A percentile compares a stretch with the other conserved stretches of the same genome.
Conservation (phyloP, 2,888 invertebrate genomes). For the Nysson spinosus region DNA sequence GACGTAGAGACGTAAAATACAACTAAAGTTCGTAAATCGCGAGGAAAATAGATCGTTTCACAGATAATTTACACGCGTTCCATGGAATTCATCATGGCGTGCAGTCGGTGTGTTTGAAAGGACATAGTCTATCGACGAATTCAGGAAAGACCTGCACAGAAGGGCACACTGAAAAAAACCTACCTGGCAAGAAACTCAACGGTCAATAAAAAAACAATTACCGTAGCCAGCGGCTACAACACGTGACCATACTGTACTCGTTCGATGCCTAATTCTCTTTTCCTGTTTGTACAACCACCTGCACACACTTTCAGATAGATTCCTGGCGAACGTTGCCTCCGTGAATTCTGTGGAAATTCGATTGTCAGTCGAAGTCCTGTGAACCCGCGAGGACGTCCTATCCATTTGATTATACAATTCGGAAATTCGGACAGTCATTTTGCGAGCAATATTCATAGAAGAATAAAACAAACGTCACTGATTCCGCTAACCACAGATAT, state of each 20-base stretch:
- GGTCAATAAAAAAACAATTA: slow-evolving; percentile 56
- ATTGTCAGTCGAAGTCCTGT: slow-evolving; percentile 45
- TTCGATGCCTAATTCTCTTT: neutral
- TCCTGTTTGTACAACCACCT: slow-evolving; percentile 1
- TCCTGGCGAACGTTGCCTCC: slow-evolving; percentile 33
- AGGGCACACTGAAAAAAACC: slow-evolving; percentile 4
- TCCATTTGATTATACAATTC: slow-evolving; percentile 45
- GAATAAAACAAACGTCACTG: neutral
- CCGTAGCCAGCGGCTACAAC: slow-evolving; percentile 27
- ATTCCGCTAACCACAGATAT: neutral
- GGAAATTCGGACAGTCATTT: slow-evolving; percentile 38
- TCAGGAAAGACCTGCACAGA: slow-evolving; percentile 5
- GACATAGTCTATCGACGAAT: slow-evolving; percentile 3
- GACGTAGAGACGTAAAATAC: neutral
- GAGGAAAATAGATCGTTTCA: neutral
- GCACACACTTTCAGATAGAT: slow-evolving; percentile 21
- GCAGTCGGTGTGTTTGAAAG: slow-evolving; percentile 5
- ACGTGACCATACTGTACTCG: slow-evolving; percentile 22
- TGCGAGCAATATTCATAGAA: slow-evolving; percentile 13
- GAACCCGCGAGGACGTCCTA: slow-evolving; percentile 19
- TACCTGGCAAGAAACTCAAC: slow-evolving; percentile 30
- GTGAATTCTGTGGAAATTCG: slow-evolving; percentile 43
- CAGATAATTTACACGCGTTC: neutral
- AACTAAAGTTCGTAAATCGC: neutral
- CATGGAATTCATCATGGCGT: neutral